Base-by-base conservation (phyloP, 1,140 invertebrate genomes). In the Diachasmimorpha longicaudata region DNA sequence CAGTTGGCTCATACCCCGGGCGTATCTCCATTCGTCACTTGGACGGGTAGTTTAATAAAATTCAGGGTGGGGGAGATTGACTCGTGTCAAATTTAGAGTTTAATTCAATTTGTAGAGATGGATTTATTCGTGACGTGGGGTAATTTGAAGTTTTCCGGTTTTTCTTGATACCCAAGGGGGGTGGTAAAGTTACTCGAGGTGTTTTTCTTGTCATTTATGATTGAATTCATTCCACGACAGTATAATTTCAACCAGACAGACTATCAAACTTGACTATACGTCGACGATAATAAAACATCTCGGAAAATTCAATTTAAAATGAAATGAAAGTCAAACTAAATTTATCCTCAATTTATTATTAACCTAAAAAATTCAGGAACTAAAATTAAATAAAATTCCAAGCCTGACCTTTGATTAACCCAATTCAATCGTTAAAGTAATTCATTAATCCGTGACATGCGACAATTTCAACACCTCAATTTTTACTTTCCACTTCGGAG, bases 21-120 rank as follows among this genome's bases (percentile, higher is more conserved):
- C 21, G 16, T 63, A 63, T 63, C 58, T 63, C 58, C 58, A 63
- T 63, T 63, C 58, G 58, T 63, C 58, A 63, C 58, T 63, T 63
- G 58, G 58, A 63, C 23, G 58, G 58, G 23, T 63, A 63, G 58
- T 63, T 63, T 23, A 63, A 63, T 63, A 63, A 63, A 63, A 63
- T 63, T 63, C 58, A 63, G 23, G 19, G 58, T 25, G 58, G 25
- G 23, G 58, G 25, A 23, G 23, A 63, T 63, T 63, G 58, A 63
- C 58, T 63, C 19, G 58, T 63, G 58, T 63, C 58, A 63, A 23
- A 31, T 63, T 63, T 63, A 63, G 58, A 63, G 58, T 63, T 63
- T 63, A 63, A 63, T 63, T 63, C 11, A 63, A n/a, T 63, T 25
- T 23, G 10, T 19, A 25, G 21, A 25, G 58, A 25, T 23, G 58